Base-by-base conservation (phyloP, 1,140 invertebrate genomes). In the Pteromalus puparum region DNA sequence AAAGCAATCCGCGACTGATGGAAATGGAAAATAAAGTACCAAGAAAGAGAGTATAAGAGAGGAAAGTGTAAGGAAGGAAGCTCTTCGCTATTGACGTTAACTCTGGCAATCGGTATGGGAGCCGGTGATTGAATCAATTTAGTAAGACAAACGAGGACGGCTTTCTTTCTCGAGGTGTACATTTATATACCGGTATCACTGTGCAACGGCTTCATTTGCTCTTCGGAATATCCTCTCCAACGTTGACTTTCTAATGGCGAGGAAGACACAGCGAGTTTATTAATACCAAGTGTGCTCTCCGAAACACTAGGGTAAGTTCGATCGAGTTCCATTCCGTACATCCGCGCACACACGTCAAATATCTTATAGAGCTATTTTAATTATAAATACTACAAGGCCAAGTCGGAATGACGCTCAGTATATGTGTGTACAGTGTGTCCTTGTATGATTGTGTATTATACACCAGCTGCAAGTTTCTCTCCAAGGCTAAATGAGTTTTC, bases 401-500 rank as follows among this genome's bases (percentile, higher is more conserved):
- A 10, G 73, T 26, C 21, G 74, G 10, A 9, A 73, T 21, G 26
- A 18, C 12, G 12, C 72, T 34, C 38, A 9, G 6, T 42, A 9
- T 42, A 9, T 42, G 38, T 38, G 38, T 38, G 38, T n/a, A n/a
- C n/a, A n/a, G n/a, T 38, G 38, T 68, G 9, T 68, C 12, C 21
- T 24, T 38, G 73, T 74, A 74, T n/a, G 61, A 82, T 70, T 83
- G 81, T 77, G 24, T 70, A 13, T 53, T 53, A 53, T 10, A 28
- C 74, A 12, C 10, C 42, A 5, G 30, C 13, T 6, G 73, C 13
- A 30, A 68, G 61, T 18, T 67, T 46, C 42, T 34, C 42, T 7
- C 4, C 75, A 13, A 34, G 15, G n/a, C 74, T 84, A 84, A 84
- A 84, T 84, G 82, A 84, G 82, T 84, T 84, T 73, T 78, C 76